phyloP scores from a whole-genome alignment of 1,140 invertebrate species.

The Phocides pigmalion region DNA sequence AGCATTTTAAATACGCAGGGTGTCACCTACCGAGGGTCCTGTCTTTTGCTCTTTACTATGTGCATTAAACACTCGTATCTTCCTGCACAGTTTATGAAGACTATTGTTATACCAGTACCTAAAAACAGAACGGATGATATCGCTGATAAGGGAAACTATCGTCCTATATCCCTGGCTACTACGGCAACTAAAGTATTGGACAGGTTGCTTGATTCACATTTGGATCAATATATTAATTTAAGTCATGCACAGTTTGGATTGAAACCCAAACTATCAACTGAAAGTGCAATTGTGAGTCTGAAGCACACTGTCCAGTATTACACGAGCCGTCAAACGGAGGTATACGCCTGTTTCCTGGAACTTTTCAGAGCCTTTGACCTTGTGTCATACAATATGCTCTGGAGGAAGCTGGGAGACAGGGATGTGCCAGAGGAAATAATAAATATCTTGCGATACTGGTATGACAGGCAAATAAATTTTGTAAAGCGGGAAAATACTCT shows the following conservation, averaged over 20 bases:
- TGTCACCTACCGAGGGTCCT: conserved; percentile 30
- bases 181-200: conserved; percentile 32
- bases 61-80: conserved; percentile 33
- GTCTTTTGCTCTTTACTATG: conserved; percentile 21
- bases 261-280: conserved; percentile 27
- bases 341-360: conserved; percentile 27
- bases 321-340: conserved; percentile 21
- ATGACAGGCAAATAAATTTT: conserved; percentile 20
- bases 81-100: conserved; percentile 20
- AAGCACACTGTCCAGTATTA: conserved; percentile 36
- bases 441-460: conserved; percentile 9
- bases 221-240: conserved; percentile 9
- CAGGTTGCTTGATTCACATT: conserved; percentile 11
- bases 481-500: conserved; percentile 21
- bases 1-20: conserved; percentile 33
- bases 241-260: conserved; percentile 35
- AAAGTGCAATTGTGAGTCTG: conserved; percentile 33
- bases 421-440: background rate
- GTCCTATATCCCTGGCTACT: conserved; percentile 34
- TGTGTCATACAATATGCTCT: too few species aligned
- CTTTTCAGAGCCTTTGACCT: too few species aligned
- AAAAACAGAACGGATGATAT: conserved; percentile 33
- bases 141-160: conserved; percentile 29
- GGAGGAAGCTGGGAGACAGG: background rate
- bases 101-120: conserved; percentile 23